A percentile compares a stretch with the other conserved stretches of the same genome.
Evolutionary conservation across 2,113 vertebrate species (phyloP).

Genomic region (Plestiodon gilberti): DNA sequence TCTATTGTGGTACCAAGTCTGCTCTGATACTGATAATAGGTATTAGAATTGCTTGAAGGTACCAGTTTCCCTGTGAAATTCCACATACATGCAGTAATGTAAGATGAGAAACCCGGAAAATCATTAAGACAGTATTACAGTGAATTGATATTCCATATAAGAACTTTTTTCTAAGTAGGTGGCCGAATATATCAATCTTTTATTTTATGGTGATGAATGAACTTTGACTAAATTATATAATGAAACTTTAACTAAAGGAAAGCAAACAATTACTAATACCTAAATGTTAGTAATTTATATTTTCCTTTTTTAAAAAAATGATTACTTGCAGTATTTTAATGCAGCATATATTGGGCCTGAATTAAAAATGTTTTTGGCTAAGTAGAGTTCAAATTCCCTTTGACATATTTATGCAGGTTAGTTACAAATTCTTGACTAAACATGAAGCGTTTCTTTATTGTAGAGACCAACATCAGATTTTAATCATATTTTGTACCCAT

Average conservation of each 20-base stretch:
- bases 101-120: conserved; percentile 18
- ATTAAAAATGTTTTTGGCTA: conserved; percentile 73
- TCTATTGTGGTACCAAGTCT: background rate
- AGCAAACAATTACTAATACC: background rate
- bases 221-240: conserved; percentile 58
- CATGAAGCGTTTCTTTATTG: conserved; percentile 78
- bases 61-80: background rate
- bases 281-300: conserved; percentile 9
- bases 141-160: conserved; percentile 55
- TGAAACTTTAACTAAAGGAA: conserved; percentile 46
- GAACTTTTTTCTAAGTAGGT: conserved; percentile 58
- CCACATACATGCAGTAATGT: background rate
- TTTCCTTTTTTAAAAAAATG: conserved; percentile 62
- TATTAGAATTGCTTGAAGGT: background rate
- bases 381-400: conserved; percentile 73
- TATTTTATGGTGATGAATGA: conserved; percentile 66
- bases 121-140: conserved; percentile 67
- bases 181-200: conserved; percentile 65
- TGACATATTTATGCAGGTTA: conserved; percentile 76
- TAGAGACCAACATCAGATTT: conserved; percentile 83
- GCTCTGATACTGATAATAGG: background rate
- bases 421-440: conserved; percentile 76
- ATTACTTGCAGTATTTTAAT: conserved; percentile 63
- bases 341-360: conserved; percentile 71
- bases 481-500: conserved; percentile 89